Evolutionary conservation across 2,888 invertebrate species (phyloP), one percentile per base, ranked within the genome.

Genomic region (Gonocerus acuteangulatus): DNA sequence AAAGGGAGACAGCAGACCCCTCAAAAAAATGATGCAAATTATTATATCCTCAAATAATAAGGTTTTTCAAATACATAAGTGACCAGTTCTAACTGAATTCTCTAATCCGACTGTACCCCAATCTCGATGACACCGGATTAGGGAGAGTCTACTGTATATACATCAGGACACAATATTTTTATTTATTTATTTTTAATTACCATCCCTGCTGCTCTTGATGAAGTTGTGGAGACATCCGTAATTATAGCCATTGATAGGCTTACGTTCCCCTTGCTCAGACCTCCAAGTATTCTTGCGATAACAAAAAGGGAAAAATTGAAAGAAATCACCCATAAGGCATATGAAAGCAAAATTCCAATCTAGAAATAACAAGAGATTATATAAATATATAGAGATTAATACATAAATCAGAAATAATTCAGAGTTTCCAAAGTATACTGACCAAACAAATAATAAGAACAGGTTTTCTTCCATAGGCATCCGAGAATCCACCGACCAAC

Each of bases 251-350:
- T 94, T 63, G 91, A 88, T 21, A 99, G 79, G 68, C 93, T 93
- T 13, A 99, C 89, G 75, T 97, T 99, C 21, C 95, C 96, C 77
- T 97, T 96, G 74, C 93, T 93, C 19, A 97, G 79, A 0, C 99
- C 97, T 13, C 96, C 96, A 65, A 97, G 79, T 69, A 97, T 84
- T 69, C 99, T 81, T 0, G 96, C 90, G 65, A 96, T 69, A 22
- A 97, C 91, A 77, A 99, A 99, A 52, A 94, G 72, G 7, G 86
- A 81, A 75, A 99, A 95, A 71, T 87, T 91, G 64, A 79, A 80
- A 0, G 96, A 93, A 49, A 86, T 74, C 19, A 89, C 87, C 97
- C 97, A 99, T 61, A 96, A 71, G 1, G 86, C 78, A 73, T 96
- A 94, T 0, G 95, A 95, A 1, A 82, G 60, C 1, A 88, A 81